Conservation (phyloP, 1,140 invertebrate species). For the Heliconius nattereri region DNA sequence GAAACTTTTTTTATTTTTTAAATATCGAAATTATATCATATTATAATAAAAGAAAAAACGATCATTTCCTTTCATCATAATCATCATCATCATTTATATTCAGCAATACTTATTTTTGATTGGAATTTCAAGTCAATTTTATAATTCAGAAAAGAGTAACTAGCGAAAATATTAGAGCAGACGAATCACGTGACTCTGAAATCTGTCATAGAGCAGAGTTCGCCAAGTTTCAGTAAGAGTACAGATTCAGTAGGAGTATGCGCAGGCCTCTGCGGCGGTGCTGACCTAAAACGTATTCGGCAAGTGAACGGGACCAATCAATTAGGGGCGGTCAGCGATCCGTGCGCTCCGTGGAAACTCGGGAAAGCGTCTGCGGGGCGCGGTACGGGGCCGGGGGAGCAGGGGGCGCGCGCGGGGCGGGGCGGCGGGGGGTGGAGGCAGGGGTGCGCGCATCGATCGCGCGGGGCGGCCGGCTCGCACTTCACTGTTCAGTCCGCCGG, state of each 20-base stretch:
- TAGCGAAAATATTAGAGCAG: not conserved
- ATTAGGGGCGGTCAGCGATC: conserved; percentile 80
- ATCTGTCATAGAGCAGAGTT: conserved; percentile 26
- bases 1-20: no score
- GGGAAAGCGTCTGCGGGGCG: conserved; percentile 61
- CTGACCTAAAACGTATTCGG: conserved; percentile 79
- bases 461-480: conserved; percentile 59
- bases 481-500: conserved; percentile 73
- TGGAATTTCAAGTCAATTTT: no score
- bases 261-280: conserved; percentile 71
- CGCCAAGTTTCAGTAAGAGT: conserved; percentile 42
- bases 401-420: conserved; percentile 36
- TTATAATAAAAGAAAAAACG: no score
- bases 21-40: no score
- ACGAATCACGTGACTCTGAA: conserved; percentile 19
- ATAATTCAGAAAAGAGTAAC: not conserved
- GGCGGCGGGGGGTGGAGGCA: conserved; percentile 48
- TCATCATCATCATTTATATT: no score
- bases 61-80: no score
- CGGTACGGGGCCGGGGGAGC: conserved; percentile 39
- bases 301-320: conserved; percentile 78
- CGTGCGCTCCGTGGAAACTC: conserved; percentile 76
- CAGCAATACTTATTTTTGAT: no score
- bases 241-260: conserved; percentile 29
- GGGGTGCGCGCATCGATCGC: conserved; percentile 75